phyloP scores from a whole-genome alignment of 2,113 vertebrate species.

The Xiphophorus hellerii region DNA sequence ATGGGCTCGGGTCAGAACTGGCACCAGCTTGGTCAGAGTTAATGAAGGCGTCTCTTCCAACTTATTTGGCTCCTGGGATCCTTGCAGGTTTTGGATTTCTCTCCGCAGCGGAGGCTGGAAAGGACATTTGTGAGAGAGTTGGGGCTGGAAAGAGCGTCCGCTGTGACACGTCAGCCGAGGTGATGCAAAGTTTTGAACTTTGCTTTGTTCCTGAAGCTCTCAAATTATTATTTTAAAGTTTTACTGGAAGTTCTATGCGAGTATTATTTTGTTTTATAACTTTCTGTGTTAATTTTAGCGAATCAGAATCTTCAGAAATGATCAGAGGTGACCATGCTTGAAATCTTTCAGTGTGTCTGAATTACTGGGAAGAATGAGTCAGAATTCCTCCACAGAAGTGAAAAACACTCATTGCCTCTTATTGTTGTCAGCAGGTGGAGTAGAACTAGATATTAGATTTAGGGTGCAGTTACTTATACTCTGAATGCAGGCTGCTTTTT shows the following conservation, averaged over 20 bases:
- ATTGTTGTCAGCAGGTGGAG: no score
- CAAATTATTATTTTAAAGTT: not conserved
- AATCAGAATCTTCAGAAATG: no score
- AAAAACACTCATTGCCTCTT: no score
- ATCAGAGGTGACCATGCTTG: no score
- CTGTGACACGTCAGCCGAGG: constrained; percentile 24
- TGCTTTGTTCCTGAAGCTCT: not conserved
- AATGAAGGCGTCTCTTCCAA: constrained; percentile 36
- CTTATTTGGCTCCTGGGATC: constrained; percentile 17
- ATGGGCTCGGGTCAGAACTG: constrained; percentile 44
- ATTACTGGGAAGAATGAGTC: no score
- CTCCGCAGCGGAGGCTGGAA: constrained; percentile 19
- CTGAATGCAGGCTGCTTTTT: not conserved
- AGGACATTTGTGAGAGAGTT: constrained; percentile 17
- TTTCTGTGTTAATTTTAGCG: not conserved
- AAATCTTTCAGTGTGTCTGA: no score
- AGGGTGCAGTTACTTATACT: not conserved
- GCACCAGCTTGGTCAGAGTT: constrained; percentile 22
- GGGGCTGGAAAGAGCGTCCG: not conserved
- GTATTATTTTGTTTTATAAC: not conserved
- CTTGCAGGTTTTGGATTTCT: constrained; percentile 32
- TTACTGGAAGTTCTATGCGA: not conserved
- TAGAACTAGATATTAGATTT: not conserved
- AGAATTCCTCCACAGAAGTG: no score
- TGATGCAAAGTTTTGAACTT: not conserved